A percentile compares a stretch with the other conserved stretches of the same genome.
Evolutionary conservation across 2,888 invertebrate species (phyloP).

Genomic region (Synanthedon formicaeformis): DNA sequence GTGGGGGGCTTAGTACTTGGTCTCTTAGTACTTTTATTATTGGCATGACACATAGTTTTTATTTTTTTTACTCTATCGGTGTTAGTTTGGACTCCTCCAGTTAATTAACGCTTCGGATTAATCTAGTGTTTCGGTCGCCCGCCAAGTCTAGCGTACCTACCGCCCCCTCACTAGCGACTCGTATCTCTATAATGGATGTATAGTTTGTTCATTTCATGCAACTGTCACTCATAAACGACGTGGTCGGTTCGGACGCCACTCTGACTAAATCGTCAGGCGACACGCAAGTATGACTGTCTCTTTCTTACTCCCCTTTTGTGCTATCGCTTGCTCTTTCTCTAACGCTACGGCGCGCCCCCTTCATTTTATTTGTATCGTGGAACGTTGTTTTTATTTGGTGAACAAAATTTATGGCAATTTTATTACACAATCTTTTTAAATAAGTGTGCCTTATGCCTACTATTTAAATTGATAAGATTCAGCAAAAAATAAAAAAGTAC

Average conservation of each 20-base stretch:
- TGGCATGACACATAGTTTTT: not conserved
- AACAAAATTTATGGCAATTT: no score
- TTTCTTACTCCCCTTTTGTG: constrained; percentile 15
- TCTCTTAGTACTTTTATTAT: not conserved
- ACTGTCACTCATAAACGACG: constrained; percentile 66
- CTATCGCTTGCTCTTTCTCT: not conserved
- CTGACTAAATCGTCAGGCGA: constrained; percentile 63
- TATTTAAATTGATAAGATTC: no score
- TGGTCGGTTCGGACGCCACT: constrained; percentile 57
- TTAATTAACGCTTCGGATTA: not conserved
- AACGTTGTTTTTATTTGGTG: no score
- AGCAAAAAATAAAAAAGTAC: no score
- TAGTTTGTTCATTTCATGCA: constrained; percentile 72
- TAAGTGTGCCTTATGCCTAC: no score
- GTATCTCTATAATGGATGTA: constrained; percentile 56
- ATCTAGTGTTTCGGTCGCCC: not conserved
- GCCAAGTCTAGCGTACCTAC: constrained; percentile 7
- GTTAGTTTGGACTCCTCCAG: not conserved
- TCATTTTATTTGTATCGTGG: no score
- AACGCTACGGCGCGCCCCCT: no score
- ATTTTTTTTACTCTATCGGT: not conserved
- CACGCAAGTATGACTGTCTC: constrained; percentile 57
- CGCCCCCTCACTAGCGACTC: constrained; percentile 1
- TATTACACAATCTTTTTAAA: no score
- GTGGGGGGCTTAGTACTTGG: not conserved